Conservation (phyloP, 2,888 invertebrate species). For the Phengaris arion region DNA sequence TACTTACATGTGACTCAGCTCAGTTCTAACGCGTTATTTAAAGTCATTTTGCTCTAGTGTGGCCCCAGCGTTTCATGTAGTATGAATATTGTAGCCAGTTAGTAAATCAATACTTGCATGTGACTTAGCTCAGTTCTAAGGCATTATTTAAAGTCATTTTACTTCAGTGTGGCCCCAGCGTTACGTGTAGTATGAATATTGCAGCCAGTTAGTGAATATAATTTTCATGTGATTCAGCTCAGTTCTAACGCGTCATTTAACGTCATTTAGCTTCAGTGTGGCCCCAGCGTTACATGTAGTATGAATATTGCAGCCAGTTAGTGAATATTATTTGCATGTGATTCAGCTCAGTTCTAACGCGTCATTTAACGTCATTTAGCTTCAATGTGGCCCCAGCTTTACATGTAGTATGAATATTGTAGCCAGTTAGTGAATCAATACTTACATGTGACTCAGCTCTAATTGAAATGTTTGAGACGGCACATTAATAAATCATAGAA, state of each 20-base stretch:
- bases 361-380: too few species aligned
- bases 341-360: conserved; percentile 35
- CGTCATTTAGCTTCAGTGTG: too few species aligned
- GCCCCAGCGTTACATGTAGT: neutral
- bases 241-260: conserved; percentile 28
- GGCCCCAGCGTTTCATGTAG: too few species aligned
- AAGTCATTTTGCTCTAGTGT: too few species aligned
- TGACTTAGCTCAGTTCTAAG: conserved; percentile 36
- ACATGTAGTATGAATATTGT: conserved; percentile 33
- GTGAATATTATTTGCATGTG: conserved; percentile 39
- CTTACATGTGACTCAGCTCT: conserved; percentile 38
- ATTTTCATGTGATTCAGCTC: conserved; percentile 38
- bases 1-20: too few species aligned
- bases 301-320: conserved; percentile 35
- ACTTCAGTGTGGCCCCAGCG: too few species aligned
- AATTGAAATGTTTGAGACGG: conserved; percentile 41
- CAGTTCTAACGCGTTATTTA: too few species aligned
- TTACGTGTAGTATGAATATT: conserved; percentile 32
- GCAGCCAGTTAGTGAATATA: conserved; percentile 35
- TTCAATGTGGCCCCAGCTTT: too few species aligned
- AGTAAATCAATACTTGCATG: conserved; percentile 39
- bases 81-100: conserved; percentile 34
- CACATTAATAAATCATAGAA: conserved; percentile 39
- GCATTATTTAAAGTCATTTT: too few species aligned
- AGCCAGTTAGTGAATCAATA: conserved; percentile 38